Conservation (phyloP, 2,888 invertebrate species). For the Glyphotaelius pellucidus region DNA sequence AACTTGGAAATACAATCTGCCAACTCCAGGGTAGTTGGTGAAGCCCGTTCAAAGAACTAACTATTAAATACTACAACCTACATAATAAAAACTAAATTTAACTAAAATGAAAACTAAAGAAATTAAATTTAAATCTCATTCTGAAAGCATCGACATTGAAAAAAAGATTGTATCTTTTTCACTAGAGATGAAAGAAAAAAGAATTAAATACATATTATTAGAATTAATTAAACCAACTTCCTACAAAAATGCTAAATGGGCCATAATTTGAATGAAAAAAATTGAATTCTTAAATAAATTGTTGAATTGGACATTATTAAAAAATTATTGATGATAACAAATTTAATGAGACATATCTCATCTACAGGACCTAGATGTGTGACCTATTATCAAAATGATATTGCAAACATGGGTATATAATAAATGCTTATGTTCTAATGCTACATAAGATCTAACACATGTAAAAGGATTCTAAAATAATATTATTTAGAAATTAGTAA, state of each 20-base stretch:
- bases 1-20: background rate
- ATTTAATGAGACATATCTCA: background rate
- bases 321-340: conserved; percentile 3
- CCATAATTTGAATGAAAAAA: background rate
- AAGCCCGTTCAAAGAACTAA: background rate
- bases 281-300: background rate
- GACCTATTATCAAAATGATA: background rate
- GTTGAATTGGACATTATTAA: background rate
- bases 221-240: background rate
- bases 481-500: background rate
- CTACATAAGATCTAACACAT: conserved; percentile 30
- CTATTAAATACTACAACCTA: background rate
- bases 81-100: background rate
- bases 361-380: background rate
- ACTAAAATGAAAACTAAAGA: background rate
- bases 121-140: conserved; percentile 6
- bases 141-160: background rate
- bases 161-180: background rate
- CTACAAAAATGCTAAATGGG: background rate
- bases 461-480: conserved; percentile 8
- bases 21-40: background rate
- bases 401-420: background rate
- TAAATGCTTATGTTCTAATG: conserved; percentile 38
- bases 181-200: background rate
- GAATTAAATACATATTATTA: background rate